Evolutionary conservation across 2,113 vertebrate genomes (phyloP), one percentile per base, ranked within the genome.

Genomic region (Nycticryphes semicollaris): DNA sequence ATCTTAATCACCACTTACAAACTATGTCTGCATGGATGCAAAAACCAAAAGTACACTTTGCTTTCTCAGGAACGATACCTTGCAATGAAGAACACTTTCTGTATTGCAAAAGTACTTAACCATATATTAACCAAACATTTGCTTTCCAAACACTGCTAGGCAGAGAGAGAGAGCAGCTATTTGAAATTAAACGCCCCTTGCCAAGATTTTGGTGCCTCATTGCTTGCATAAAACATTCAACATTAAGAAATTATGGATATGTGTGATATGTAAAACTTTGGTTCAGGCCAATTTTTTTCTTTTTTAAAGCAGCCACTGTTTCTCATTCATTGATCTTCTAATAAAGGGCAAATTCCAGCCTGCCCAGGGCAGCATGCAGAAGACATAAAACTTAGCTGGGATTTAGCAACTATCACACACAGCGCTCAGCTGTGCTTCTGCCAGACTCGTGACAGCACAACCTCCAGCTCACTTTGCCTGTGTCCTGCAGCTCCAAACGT

Each of bases 61-160:
- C 70, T 94, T 83, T 96, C 90, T 92, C 68, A 67, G 56, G 69
- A 90, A 78, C 87, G 90, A 87, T 86, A 89, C 37, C 66, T 86
- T 59, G 57, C 70, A 53, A 70, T 45, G 80, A 93, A 95, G 70
- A 96, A 89, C 68, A 80, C 48, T 76, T 79, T 74, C 87, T 85
- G 72, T 86, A 81, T 78, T 94, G 94, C 89, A 93, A 47, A 95
- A 94, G 87, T 87, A 87, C 85, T 96, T 94, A 96, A 95, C 93
- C 95, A 92, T 60, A 0, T 92, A 94, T 86, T 96, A 96, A 96
- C 89, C 89, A 93, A 97, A 97, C 74, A 90, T 97, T 96, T 97
- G 80, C 94, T 96, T 94, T 97, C 67, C 93, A 97, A 97, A 96
- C 54, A 86, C 63, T 47, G 9, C 84, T 84, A 22, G 54, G 84